Evolutionary conservation across 1,140 invertebrate genomes (phyloP).

Genomic region (Oreohelix idahoensis): DNA sequence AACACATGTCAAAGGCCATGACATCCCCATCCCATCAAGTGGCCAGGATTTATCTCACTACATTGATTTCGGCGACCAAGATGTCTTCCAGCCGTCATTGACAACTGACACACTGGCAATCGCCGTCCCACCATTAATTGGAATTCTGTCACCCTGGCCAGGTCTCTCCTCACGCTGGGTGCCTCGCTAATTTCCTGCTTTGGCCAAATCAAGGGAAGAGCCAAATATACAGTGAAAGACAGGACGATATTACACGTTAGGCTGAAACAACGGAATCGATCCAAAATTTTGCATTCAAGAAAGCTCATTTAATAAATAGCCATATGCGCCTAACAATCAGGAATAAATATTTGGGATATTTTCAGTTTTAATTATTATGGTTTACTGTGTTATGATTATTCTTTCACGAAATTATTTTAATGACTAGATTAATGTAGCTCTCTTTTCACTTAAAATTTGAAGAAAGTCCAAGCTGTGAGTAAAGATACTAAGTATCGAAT

Average conservation of each 20-base stretch:
- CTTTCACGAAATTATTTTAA: too few species aligned
- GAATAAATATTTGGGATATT: too few species aligned
- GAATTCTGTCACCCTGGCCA: slow-evolving; percentile 23
- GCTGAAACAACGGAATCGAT: neutral
- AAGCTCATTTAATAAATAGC: too few species aligned
- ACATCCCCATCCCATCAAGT: neutral
- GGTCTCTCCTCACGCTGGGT: slow-evolving; percentile 16
- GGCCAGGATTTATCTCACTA: slow-evolving; percentile 23
- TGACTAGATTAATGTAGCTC: too few species aligned
- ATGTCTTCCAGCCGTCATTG: slow-evolving; percentile 13
- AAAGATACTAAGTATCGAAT: too few species aligned
- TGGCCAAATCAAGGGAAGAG: slow-evolving; percentile 14
- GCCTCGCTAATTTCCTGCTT: slow-evolving; percentile 15
- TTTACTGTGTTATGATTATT: too few species aligned
- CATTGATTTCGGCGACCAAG: slow-evolving; percentile 24
- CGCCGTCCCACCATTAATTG: slow-evolving; percentile 1
- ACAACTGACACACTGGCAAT: slow-evolving; percentile 19
- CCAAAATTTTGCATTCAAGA: neutral
- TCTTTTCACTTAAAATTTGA: too few species aligned
- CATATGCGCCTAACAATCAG: too few species aligned
- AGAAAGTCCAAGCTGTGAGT: too few species aligned
- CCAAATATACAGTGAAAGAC: neutral
- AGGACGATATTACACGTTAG: neutral
- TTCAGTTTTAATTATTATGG: too few species aligned
- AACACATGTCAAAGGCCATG: slow-evolving; percentile 19